A percentile compares a stretch with the other conserved stretches of the same genome.
Evolutionary conservation across 1,140 invertebrate genomes (phyloP).

Genomic region (Drosophila mayri): DNA sequence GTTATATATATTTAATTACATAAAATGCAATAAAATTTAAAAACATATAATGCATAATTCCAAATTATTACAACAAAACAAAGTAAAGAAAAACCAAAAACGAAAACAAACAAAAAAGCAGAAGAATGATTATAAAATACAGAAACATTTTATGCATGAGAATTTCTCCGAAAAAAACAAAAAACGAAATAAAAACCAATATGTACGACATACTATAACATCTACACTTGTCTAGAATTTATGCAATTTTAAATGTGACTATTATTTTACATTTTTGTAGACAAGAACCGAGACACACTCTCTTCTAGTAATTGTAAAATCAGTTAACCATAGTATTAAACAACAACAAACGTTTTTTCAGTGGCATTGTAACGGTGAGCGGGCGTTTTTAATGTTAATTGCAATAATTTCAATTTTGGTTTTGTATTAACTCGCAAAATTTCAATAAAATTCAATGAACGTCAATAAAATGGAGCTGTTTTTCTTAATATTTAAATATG

Average conservation of each 20-base stretch:
- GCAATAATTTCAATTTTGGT: slow-evolving; percentile 75
- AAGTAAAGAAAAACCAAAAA: slow-evolving; percentile 28
- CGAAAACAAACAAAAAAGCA: slow-evolving; percentile 15
- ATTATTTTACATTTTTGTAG: slow-evolving; percentile 82
- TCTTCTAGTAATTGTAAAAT: slow-evolving; percentile 76
- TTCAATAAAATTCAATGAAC: slow-evolving; percentile 82
- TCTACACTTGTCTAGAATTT: slow-evolving; percentile 76
- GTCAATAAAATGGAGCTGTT: slow-evolving; percentile 45
- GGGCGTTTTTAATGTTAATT: slow-evolving; percentile 78
- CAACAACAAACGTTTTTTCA: slow-evolving; percentile 73
- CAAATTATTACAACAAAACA: slow-evolving; percentile 57
- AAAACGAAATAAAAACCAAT: slow-evolving; percentile 49
- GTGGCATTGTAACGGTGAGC: slow-evolving; percentile 75
- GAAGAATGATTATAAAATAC: slow-evolving; percentile 47
- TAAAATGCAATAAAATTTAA: slow-evolving; percentile 82
- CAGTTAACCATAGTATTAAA: slow-evolving; percentile 82
- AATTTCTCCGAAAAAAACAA: slow-evolving; percentile 53
- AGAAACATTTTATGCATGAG: slow-evolving; percentile 73
- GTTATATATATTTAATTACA: slow-evolving; percentile 84
- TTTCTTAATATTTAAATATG: neutral
- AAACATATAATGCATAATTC: slow-evolving; percentile 74
- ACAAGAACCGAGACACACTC: slow-evolving; percentile 70
- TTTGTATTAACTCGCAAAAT: slow-evolving; percentile 81
- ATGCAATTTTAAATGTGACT: slow-evolving; percentile 81
- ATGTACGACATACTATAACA: slow-evolving; percentile 76